Conservation (phyloP, 1,140 invertebrate genomes). For the Diorhabda carinulata region DNA sequence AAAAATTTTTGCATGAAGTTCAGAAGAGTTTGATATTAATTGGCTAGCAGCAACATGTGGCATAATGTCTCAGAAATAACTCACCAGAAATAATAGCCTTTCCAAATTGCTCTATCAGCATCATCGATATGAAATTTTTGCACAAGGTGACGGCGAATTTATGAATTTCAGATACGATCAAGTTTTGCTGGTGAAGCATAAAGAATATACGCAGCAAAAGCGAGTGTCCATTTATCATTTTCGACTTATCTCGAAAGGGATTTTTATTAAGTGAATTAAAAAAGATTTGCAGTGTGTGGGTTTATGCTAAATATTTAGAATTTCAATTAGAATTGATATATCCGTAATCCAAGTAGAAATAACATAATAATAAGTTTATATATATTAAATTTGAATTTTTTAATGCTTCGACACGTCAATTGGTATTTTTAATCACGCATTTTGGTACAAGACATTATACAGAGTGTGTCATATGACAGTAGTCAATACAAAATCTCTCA, state of each 20-base stretch:
- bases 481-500: too few relatives aligned
- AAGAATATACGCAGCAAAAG: neutral
- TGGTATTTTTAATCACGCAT: too few relatives aligned
- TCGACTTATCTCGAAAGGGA: neutral
- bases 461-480: too few relatives aligned
- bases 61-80: neutral
- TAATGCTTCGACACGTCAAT: too few relatives aligned
- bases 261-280: neutral
- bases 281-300: neutral
- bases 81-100: neutral
- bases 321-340: too few relatives aligned
- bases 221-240: neutral
- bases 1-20: too few relatives aligned
- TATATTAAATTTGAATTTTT: too few relatives aligned
- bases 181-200: slow-evolving; percentile 1
- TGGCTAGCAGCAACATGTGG: neutral
- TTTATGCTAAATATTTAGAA: too few relatives aligned
- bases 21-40: too few relatives aligned
- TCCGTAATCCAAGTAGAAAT: too few relatives aligned
- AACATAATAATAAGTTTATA: too few relatives aligned
- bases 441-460: too few relatives aligned
- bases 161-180: neutral
- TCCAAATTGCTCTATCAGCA: neutral
- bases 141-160: neutral
- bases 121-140: slow-evolving; percentile 2